A percentile compares a stretch with the other conserved stretches of the same genome.
phyloP scores from a whole-genome alignment of 1,140 invertebrate species.

The Spodoptera litura region DNA sequence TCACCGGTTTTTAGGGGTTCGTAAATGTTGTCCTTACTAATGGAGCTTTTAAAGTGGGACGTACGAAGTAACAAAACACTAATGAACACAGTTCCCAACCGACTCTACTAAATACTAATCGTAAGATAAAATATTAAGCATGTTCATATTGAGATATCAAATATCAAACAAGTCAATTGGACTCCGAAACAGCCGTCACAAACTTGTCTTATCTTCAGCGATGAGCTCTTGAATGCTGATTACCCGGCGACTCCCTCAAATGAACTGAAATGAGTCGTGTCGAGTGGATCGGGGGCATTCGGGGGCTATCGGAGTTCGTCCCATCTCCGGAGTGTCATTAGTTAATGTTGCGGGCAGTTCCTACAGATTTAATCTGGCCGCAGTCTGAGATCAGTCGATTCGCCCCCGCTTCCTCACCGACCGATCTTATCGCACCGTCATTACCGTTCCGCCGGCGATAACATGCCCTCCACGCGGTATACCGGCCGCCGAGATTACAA shows the following conservation, averaged over 20 bases:
- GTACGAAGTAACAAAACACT: background rate
- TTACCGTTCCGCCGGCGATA: conserved; percentile 64
- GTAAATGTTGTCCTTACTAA: conserved; percentile 2
- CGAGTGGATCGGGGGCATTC: conserved; percentile 49
- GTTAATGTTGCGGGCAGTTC: conserved; percentile 81
- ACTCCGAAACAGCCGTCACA: conserved; percentile 40
- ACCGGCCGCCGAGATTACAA: conserved; percentile 58
- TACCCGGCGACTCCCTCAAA: conserved; percentile 60
- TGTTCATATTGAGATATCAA: background rate
- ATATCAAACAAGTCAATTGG: conserved; percentile 30
- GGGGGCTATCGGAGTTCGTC: conserved; percentile 60
- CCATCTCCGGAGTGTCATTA: conserved; percentile 78
- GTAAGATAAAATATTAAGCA: conserved; percentile 16
- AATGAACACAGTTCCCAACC: conserved; percentile 9
- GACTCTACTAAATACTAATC: background rate
- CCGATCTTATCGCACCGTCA: conserved; percentile 69
- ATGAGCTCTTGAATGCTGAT: conserved; percentile 56
- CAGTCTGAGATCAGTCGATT: conserved; percentile 65
- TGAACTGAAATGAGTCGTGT: conserved; percentile 64
- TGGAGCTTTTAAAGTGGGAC: conserved; percentile 11
- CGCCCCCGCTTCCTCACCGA: conserved; percentile 53
- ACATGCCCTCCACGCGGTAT: conserved; percentile 52
- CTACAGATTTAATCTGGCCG: conserved; percentile 70
- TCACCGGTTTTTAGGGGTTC: background rate
- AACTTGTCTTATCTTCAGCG: conserved; percentile 51